These are phyloP conservation scores for Columba guinea DNA, from an alignment of 2,797 vertebrate genomes.

Conservation along the genomic window DNA sequence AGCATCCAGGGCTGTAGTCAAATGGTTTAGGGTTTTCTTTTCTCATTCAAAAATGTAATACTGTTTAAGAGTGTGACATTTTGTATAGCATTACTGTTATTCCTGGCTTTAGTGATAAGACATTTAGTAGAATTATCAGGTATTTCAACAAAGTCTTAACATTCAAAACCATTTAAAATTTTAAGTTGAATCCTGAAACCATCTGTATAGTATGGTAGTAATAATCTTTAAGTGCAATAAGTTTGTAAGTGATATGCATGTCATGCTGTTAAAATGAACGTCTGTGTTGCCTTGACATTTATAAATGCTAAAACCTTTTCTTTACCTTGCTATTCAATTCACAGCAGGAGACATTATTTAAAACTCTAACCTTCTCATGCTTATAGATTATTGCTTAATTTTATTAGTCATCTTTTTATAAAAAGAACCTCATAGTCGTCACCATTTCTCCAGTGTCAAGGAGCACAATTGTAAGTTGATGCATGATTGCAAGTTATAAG, in stretches of 20 bases:
- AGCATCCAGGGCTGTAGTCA: neutral
- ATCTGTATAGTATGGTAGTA: neutral
- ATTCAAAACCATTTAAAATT: conserved; percentile 24
- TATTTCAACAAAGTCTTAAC: conserved; percentile 12
- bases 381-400: conserved; percentile 36
- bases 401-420: conserved; percentile 30
- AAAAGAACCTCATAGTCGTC: neutral
- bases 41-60: neutral
- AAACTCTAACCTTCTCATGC: conserved; percentile 16
- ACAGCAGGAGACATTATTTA: conserved; percentile 27
- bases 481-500: neutral
- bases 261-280: conserved; percentile 27
- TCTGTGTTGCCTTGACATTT: conserved; percentile 47
- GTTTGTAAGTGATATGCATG: neutral
- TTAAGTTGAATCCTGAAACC: neutral
- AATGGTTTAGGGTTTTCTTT: neutral
- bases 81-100: neutral
- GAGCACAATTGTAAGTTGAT: neutral
- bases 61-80: rapidly evolving
- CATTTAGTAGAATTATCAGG: neutral
- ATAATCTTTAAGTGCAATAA: conserved; percentile 35
- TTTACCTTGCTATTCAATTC: conserved; percentile 36
- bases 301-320: conserved; percentile 51
- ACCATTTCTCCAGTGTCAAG: neutral
- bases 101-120: neutral